Base-by-base conservation (phyloP, 2,113 vertebrate genomes). In the Cebus imitator region DNA sequence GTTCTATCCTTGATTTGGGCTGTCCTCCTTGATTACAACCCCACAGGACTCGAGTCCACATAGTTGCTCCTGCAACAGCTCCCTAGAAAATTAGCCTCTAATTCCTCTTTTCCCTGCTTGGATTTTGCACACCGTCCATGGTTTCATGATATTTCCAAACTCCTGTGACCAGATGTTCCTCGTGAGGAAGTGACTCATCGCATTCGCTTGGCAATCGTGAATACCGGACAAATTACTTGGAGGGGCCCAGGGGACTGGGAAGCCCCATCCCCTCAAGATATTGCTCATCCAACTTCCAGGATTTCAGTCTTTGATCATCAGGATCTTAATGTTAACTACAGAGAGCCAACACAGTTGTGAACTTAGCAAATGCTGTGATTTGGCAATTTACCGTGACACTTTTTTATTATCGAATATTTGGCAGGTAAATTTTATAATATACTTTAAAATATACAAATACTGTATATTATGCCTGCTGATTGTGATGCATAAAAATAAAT, bases 131-230 rank as follows among this genome's bases (percentile, higher is more conserved):
- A 40, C 50, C 81, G 52, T 61, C 85, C 72, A 90, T 52, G 64
- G 83, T 95, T 93, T 94, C 84, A 45, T 55, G 66, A 58, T 50
- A 40, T 84, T 92, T 87, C 61, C 87, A 85, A 40, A 95, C 50
- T 87, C 64, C 52, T 85, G 43, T 81, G 94, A 88, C 94, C 97
- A 97, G 94, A 88, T 97, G 97, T 96, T 95, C 64, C 70, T 96
- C 57, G 18, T 96, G 93, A 80, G 27, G 90, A 87, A 30, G 40
- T 89, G 50, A 90, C 37, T 96, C 95, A 95, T 91, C 76, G 30
- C 66, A 90, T 87, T 96, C 90, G 58, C 70, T 94, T 87, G 87
- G 95, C 58, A 82, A 27, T 87, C 5, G 3, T 45, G 64, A 95
- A 55, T 68, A 57, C 43, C 55, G 48, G 50, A 75, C 70, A 92